Evolutionary conservation across 2,113 vertebrate species (phyloP), one percentile per base, ranked within the genome.

Genomic region (Toxotes jaculatrix): DNA sequence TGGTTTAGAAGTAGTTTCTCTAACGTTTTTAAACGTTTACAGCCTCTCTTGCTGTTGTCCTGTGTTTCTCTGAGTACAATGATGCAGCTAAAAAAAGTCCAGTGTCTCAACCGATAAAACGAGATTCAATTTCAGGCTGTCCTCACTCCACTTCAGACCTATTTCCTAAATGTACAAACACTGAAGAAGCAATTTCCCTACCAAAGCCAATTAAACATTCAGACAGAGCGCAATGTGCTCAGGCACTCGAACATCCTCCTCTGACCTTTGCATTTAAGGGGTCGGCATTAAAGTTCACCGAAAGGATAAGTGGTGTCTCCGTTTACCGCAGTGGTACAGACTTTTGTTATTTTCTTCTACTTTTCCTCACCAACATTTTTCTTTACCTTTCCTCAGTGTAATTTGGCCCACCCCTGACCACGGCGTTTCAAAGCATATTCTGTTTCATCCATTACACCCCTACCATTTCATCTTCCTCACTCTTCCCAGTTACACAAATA

Each of bases 401-500:
- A 83, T 80, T 79, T 42, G 1, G 0, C 55, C 59, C 67, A 45
- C 38, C 40, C 8, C 76, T 1, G 56, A 78, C 83, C 71, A 42
- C 70, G 47, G 17, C 31, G 0, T 70, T 61, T 75, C 32, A 82
- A 67, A 85, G 72, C 56, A 5, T 68, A 79, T 88, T 21, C 78
- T 16, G 43, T 86, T 92, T 85, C 80, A 45, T 17, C 78, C 62
- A 66, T 84, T 81, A 79, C 47, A 14, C 51, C 57, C 63, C 60
- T 13, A 1, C 27, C 34, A 56, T 32, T 73, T 87, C 51, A 23
- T 65, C 75, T 51, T 40, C 77, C 19, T 40, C 36, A 0, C 43
- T 67, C 70, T 80, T 27, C 75, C 60, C 79, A 74, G 51, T 91
- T 84, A 83, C 32, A 79, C 81, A 88, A 90, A 92, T 90, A 89